Evolutionary conservation across 2,113 vertebrate genomes (phyloP).

Genomic region (Bufo gargarizans): DNA sequence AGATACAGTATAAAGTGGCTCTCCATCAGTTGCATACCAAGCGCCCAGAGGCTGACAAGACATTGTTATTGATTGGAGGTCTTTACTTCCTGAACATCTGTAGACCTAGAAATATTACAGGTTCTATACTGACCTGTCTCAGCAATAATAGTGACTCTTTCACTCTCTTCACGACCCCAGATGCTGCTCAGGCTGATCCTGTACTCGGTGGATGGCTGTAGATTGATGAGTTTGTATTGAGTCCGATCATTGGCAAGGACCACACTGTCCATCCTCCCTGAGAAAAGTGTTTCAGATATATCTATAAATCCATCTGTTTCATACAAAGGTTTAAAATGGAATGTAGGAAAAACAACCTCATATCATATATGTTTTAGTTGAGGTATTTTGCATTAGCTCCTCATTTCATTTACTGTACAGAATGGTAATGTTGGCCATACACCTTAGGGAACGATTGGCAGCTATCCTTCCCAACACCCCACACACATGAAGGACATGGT

Average conservation of each 20-base stretch:
- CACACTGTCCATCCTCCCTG: constrained; percentile 87
- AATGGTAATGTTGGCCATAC: too few species aligned
- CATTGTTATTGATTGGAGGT: background rate
- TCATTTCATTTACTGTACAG: too few species aligned
- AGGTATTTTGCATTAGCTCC: too few species aligned
- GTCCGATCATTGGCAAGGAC: constrained; percentile 83
- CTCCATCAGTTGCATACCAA: background rate
- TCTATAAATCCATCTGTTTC: background rate
- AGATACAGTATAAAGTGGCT: background rate
- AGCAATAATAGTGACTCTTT: constrained; percentile 75
- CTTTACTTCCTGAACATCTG: background rate
- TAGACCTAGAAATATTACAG: background rate
- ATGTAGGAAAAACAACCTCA: too few species aligned
- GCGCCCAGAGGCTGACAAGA: background rate
- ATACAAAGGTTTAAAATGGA: background rate
- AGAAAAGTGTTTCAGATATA: background rate
- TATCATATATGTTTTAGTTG: too few species aligned
- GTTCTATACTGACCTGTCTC: constrained; percentile 82
- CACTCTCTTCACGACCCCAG: constrained; percentile 86
- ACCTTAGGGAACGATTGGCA: too few species aligned
- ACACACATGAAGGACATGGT: too few species aligned
- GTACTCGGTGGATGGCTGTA: constrained; percentile 90
- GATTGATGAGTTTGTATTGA: constrained; percentile 79
- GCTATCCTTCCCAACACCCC: too few species aligned
- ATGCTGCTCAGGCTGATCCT: constrained; percentile 86